Percentiles rank a stretch among this genome's conserved stretches.
phyloP scores from a whole-genome alignment of 2,797 vertebrate species.

The Notolepis coatsorum region DNA sequence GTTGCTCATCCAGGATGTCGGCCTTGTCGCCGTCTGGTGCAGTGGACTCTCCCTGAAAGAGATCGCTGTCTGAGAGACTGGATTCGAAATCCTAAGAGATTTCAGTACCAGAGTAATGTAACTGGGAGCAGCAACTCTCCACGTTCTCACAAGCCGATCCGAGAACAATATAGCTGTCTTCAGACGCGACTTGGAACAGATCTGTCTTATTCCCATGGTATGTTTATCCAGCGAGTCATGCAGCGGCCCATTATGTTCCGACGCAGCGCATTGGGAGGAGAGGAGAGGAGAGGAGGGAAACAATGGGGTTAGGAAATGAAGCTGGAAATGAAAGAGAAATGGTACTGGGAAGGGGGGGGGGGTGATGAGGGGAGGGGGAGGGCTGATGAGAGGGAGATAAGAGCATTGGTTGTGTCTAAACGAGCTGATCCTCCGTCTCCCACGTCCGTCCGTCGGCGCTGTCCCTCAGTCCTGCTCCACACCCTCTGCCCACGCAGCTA shows the following conservation, averaged over 20 bases:
- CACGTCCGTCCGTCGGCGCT: conserved; percentile 71
- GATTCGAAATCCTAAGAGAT: conserved; percentile 12
- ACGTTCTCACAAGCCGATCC: background rate
- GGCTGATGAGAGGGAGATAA: conserved; percentile 71
- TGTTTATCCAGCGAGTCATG: conserved; percentile 1
- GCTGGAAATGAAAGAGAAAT: conserved; percentile 61
- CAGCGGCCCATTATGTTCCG: conserved; percentile 7
- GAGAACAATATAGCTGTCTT: background rate
- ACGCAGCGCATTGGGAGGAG: conserved; percentile 16
- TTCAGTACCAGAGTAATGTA: background rate
- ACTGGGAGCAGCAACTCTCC: background rate
- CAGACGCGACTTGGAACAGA: background rate
- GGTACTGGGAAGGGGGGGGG: conserved; percentile 1
- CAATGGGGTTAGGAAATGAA: conserved; percentile 64
- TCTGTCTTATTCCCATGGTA: conserved; percentile 1
- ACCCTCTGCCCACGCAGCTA: conserved; percentile 65
- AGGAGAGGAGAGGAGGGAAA: conserved; percentile 24
- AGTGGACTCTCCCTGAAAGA: background rate
- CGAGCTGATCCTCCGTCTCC: conserved; percentile 69
- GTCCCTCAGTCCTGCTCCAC: conserved; percentile 51
- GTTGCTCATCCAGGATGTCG: background rate
- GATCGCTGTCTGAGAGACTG: background rate
- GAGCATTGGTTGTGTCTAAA: conserved; percentile 66
- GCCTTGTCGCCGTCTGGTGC: background rate
- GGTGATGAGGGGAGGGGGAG: conserved; percentile 18